Evolutionary conservation across 2,113 vertebrate genomes (phyloP).

Genomic region (Lutjanus erythropterus): DNA sequence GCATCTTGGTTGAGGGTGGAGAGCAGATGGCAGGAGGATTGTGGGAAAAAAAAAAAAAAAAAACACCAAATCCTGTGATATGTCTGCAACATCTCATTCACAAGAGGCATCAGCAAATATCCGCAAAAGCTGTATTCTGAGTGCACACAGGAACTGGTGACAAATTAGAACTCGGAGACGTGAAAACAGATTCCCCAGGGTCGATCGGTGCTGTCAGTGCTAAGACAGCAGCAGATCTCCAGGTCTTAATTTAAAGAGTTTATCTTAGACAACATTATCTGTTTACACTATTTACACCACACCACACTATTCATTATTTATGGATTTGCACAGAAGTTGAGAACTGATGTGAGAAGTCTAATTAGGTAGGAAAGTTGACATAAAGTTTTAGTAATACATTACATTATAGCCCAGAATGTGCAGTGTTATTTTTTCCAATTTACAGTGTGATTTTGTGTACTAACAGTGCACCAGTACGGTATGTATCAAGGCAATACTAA

Average conservation of each 20-base stretch:
- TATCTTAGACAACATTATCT: background rate
- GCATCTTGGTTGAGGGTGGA: slow-evolving; percentile 52
- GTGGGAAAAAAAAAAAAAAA: no score
- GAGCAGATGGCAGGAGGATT: slow-evolving; percentile 73
- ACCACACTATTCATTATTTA: background rate
- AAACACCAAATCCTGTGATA: slow-evolving; percentile 63
- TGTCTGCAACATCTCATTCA: slow-evolving; percentile 56
- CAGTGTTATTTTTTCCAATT: background rate
- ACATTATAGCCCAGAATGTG: background rate
- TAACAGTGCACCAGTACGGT: no score
- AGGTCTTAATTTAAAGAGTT: background rate
- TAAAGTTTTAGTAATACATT: background rate
- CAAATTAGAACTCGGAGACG: slow-evolving; percentile 57
- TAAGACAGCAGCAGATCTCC: slow-evolving; percentile 1
- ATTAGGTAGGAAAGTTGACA: background rate
- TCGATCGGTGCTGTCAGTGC: slow-evolving; percentile 12
- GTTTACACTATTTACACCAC: background rate
- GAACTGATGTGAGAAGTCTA: background rate
- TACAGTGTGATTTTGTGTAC: no score
- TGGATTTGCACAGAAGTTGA: background rate
- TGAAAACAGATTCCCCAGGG: slow-evolving; percentile 22
- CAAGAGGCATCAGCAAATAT: slow-evolving; percentile 63
- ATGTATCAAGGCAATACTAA: no score
- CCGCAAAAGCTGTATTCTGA: slow-evolving; percentile 57
- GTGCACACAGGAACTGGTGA: slow-evolving; percentile 45